Base-by-base conservation (phyloP, 2,888 invertebrate species). In the Lagria hirta region DNA sequence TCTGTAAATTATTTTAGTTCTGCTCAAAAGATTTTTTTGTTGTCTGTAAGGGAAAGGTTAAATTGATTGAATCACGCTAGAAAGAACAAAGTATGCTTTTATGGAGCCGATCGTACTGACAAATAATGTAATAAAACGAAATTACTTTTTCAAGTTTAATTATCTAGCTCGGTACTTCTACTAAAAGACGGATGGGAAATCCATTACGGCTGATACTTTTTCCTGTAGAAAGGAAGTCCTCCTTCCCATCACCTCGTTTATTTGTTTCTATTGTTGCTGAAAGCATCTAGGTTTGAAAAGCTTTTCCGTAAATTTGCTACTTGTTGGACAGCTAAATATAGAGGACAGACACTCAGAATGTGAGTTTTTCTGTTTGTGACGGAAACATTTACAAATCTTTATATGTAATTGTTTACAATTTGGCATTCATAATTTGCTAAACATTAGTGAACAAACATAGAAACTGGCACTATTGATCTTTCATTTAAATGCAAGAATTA, bases 111-210 rank as follows among this genome's bases (percentile, higher is more conserved):
- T 48, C 37, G 24, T 32, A 48, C 46, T 50, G 50, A 51, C 48
- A 48, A 48, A 51, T 52, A 50, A 54, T 45, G 48, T 50, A 48
- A 52, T 52, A 47, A 49, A 54, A 52, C 48, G 43, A 49, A 51
- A 52, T 54, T 54, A 52, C 54, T 52, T 49, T 53, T 52, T 54
- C 51, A 51, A 54, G 50, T 54, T 54, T 52, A 54, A 54, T 54
- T 54, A 54, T 52, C 51, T 41, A 45, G 43, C 47, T 41, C 35
- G 44, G 48, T 54, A 38, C 44, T 45, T 43, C 34, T 28, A 43
- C 47, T 36, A 40, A 51, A 48, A 54, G 51, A 51, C 48, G 43
- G 47, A 51, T 54, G 51, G 47, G 42, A 54, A 54, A 51, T 51
- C 53, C 53, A 54, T 54, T 54, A 54, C 45, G 42, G 22, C 23